Evolutionary conservation across 2,888 invertebrate genomes (phyloP).

Genomic region (Himalopsyche tibetana): DNA sequence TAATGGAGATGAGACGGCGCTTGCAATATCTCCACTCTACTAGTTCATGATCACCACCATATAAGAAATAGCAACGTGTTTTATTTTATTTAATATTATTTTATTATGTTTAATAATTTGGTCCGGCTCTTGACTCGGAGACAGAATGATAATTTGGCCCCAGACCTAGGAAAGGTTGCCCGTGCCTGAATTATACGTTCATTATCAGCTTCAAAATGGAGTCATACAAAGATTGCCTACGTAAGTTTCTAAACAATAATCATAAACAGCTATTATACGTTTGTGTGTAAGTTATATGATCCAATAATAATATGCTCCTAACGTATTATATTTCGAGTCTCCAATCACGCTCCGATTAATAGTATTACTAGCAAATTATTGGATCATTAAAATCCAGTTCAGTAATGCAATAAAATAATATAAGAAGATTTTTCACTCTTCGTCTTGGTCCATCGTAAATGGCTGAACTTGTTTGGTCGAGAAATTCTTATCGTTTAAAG

Average conservation of each 20-base stretch:
- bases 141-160: no score
- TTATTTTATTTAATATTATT: no score
- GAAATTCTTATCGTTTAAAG: not conserved
- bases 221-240: no score
- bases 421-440: constrained; percentile 8
- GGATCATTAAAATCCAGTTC: constrained; percentile 36
- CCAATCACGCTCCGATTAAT: constrained; percentile 31
- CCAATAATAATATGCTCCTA: not conserved
- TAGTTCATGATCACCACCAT: no score
- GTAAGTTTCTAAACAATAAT: constrained; percentile 13
- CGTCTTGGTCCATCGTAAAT: constrained; percentile 1
- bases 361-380: constrained; percentile 27
- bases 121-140: no score
- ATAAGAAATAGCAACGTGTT: no score
- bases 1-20: no score
- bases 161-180: no score
- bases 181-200: no score
- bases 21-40: no score
- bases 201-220: no score
- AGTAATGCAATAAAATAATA: not conserved
- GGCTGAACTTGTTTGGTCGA: not conserved
- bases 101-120: no score
- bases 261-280: not conserved
- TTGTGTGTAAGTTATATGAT: not conserved
- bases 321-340: constrained; percentile 2